Evolutionary conservation across 2,888 invertebrate genomes (phyloP), one percentile per base, ranked within the genome.

Genomic region (Ecliptopera silaceata): DNA sequence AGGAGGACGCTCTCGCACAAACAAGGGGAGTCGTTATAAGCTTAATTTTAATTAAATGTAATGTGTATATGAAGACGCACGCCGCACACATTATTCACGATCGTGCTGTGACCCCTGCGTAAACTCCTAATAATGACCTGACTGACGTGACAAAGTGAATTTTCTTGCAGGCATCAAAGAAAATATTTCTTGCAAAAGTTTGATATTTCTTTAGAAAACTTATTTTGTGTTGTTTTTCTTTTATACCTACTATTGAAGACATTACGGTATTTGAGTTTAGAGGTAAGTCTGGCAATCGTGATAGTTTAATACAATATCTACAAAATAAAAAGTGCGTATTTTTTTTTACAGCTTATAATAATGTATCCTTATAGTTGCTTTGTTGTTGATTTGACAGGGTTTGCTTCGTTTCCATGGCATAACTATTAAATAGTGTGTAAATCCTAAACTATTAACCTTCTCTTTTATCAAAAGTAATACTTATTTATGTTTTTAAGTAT

Each of bases 1-100:
- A 91, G 90, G 81, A 89, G 86, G 78, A 83, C 85, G 81, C 82
- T 83, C 84, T 84, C 88, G 76, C 85, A 86, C 74, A 85, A 82
- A 68, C 91, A 91, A 91, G 90, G 91, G 79, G 84, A 88, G 89
- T 89, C 73, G 55, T 74, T 72, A 72, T 72, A 82, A 75, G 69
- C 67, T 70, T 74, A 68, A 64, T 66, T 64, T 66, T 45, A 53
- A 41, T 52, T 18, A 41, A 61, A 60, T 41, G 17, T 59, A 66
- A 65, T 63, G 61, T 71, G 63, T 70, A 65, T 65, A 68, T 59
- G 66, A 66, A 66, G 69, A 69, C 75, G 77, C 84, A 84, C 79
- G 82, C 83, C 77, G 80, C 77, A 79, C 72, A 69, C 63, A 32
- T 15, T 61, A 64, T 70, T 64, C 67, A 66, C 71, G 70, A 70